These are phyloP conservation scores for Platalea minor DNA, from an alignment of 2,797 vertebrate genomes.

Conservation along the genomic window DNA sequence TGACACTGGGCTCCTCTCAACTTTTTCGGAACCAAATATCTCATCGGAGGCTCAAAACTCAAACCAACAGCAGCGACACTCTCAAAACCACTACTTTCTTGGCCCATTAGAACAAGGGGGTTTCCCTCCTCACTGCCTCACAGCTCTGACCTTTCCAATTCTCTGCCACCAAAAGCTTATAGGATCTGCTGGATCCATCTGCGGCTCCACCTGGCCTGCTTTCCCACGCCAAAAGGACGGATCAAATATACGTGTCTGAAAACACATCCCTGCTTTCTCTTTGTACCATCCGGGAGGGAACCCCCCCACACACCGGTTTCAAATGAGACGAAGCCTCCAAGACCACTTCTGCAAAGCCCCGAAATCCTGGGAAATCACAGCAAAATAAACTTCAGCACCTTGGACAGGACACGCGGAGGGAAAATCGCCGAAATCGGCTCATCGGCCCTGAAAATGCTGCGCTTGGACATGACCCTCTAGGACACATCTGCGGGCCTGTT, in stretches of 20 bases:
- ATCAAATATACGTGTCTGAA: slow-evolving; percentile 61
- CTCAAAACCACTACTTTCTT: background rate
- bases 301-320: background rate
- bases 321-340: background rate
- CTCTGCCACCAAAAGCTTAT: slow-evolving; percentile 64
- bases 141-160: slow-evolving; percentile 57
- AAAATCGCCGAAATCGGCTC: background rate
- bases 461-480: slow-evolving; percentile 33
- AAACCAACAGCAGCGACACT: background rate
- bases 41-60: background rate
- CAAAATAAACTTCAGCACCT: slow-evolving; percentile 69
- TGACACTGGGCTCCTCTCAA: background rate
- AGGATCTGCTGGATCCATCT: slow-evolving; percentile 66
- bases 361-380: slow-evolving; percentile 33
- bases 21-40: background rate
- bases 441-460: slow-evolving; percentile 25
- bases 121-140: background rate
- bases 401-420: slow-evolving; percentile 32
- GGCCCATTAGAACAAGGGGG: background rate
- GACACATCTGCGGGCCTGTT: slow-evolving; percentile 64
- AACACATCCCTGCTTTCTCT: slow-evolving; percentile 48
- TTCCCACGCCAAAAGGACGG: slow-evolving; percentile 62
- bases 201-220: slow-evolving; percentile 50
- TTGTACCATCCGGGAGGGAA: background rate
- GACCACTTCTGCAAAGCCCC: background rate